Conservation (phyloP, 2,797 vertebrate genomes). For the Urocyon cinereoargenteus region DNA sequence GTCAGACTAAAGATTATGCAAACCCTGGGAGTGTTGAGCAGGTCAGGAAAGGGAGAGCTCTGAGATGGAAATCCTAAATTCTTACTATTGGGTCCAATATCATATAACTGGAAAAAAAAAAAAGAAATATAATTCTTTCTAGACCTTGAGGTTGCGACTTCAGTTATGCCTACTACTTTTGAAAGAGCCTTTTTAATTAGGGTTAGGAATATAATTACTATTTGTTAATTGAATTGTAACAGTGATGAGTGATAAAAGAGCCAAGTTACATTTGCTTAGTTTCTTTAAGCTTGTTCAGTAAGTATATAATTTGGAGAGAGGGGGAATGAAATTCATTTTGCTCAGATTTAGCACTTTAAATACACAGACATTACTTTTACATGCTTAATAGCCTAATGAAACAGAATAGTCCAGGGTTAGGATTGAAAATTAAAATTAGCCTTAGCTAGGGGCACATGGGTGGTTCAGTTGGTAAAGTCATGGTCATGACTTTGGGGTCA, state of each 20-base stretch:
- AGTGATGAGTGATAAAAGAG: background rate
- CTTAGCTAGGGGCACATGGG: background rate
- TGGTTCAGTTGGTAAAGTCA: background rate
- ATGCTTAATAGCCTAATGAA: background rate
- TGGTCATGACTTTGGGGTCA: background rate
- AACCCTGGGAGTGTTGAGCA: background rate
- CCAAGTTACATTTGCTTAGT: background rate
- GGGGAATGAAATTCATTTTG: background rate
- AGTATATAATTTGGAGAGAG: background rate
- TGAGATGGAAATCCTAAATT: background rate
- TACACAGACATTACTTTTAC: background rate
- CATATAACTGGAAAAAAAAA: background rate
- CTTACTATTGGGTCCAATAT: background rate
- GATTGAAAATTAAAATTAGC: slow-evolving; percentile 14
- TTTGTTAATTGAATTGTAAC: background rate
- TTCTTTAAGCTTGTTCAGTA: background rate
- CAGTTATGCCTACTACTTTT: background rate
- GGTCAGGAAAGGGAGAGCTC: background rate
- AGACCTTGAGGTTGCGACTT: background rate
- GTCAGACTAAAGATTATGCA: background rate
- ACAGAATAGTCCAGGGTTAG: background rate
- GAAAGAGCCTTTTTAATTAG: background rate
- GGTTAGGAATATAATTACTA: background rate
- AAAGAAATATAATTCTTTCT: background rate
- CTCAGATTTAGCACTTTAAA: background rate